Conservation (phyloP, 2,113 vertebrate genomes). For the Nothobranchius kuhntae region DNA sequence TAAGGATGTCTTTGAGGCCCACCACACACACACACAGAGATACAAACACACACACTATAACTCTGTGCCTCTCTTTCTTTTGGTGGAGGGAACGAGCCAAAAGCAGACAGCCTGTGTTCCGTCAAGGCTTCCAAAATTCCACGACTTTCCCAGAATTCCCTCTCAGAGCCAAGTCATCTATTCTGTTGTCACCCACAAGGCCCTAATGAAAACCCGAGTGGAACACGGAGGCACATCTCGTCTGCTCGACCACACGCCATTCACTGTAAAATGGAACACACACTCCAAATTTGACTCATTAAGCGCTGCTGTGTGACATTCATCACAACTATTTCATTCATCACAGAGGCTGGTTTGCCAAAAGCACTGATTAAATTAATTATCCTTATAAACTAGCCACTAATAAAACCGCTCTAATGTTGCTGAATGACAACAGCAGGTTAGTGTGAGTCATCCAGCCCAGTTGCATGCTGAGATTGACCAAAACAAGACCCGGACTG, state of each 20-base stretch:
- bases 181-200: conserved; percentile 69
- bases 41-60: conserved; percentile 36
- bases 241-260: conserved; percentile 39
- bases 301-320: neutral
- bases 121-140: conserved; percentile 78
- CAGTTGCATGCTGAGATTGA: conserved; percentile 23
- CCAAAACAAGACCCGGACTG: conserved; percentile 31
- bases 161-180: conserved; percentile 72
- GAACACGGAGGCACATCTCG: conserved; percentile 46
- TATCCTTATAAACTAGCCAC: conserved; percentile 29
- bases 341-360: conserved; percentile 11
- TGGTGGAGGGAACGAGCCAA: conserved; percentile 44
- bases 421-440: conserved; percentile 37
- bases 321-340: conserved; percentile 15
- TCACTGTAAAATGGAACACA: conserved; percentile 31
- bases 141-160: conserved; percentile 76
- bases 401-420: conserved; percentile 43
- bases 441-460: conserved; percentile 37
- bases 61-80: conserved; percentile 22
- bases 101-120: conserved; percentile 78
- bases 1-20: conserved; percentile 50
- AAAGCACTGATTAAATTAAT: conserved; percentile 47
- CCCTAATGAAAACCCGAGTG: conserved; percentile 70
- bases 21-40: conserved; percentile 23
- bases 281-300: conserved; percentile 29